phyloP scores from a whole-genome alignment of 1,140 invertebrate species.

The Drosophila sulfurigaster region DNA sequence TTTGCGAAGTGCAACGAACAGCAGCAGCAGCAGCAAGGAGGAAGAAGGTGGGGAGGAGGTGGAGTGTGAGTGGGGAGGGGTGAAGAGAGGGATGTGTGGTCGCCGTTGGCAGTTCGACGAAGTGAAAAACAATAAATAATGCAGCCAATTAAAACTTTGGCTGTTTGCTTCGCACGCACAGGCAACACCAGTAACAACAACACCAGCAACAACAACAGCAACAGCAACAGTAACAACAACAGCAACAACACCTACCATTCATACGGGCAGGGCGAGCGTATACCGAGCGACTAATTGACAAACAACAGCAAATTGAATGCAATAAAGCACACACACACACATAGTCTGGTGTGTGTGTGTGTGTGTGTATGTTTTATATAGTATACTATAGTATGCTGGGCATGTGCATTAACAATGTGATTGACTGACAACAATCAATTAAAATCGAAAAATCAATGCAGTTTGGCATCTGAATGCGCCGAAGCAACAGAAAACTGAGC shows the following conservation, averaged over 20 bases:
- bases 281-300: slow-evolving; percentile 71
- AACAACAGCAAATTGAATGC: slow-evolving; percentile 81
- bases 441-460: slow-evolving; percentile 71
- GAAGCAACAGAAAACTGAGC: slow-evolving; percentile 37
- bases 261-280: slow-evolving; percentile 11
- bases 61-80: not conserved
- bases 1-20: slow-evolving; percentile 36
- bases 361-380: slow-evolving; percentile 17
- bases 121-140: slow-evolving; percentile 83
- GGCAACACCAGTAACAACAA: slow-evolving; percentile 26
- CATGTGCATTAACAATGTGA: slow-evolving; percentile 73
- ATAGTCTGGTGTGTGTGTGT: not conserved
- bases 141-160: slow-evolving; percentile 81
- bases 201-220: slow-evolving; percentile 32
- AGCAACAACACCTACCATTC: slow-evolving; percentile 27
- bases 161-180: slow-evolving; percentile 63
- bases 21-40: not conserved
- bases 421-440: slow-evolving; percentile 82
- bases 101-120: slow-evolving; percentile 65
- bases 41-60: not conserved
- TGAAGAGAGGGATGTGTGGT: slow-evolving; percentile 7
- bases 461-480: slow-evolving; percentile 53
- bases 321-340: slow-evolving; percentile 63
- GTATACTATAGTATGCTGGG: slow-evolving; percentile 62
- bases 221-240: slow-evolving; percentile 30